Base-by-base conservation (phyloP, 2,113 vertebrate species). In the Neopipo cinnamomea region DNA sequence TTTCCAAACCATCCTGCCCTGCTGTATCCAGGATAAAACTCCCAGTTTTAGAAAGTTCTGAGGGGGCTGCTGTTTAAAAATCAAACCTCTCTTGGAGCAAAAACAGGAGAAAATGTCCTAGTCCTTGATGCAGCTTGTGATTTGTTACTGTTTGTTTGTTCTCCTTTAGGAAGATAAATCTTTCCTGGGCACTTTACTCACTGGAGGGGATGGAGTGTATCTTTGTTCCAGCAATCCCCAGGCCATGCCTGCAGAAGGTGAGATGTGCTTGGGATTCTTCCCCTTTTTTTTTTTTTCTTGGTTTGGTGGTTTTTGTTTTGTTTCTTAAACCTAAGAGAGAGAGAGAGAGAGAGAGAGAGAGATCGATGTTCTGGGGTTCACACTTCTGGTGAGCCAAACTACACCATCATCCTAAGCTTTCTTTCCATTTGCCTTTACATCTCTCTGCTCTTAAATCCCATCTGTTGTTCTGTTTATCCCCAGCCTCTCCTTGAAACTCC, bases 241-340 rank as follows among this genome's bases (percentile, higher is more conserved):
- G n/a, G 97, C 98, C 58, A 95, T 96, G 61, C 98, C 98, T 59
- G 98, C 98, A 89, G 99, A 99, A 98, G 99, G 99, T 99, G 97
- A 98, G 97, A 24, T 52, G 7, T 7, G 20, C 5, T 12, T 71
- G 22, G n/a, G 1, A 23, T n/a, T 41, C 47, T 20, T 8, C 5
- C 1, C 4, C 6, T 41, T 39, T 1, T 35, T 58, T 67, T 76
- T 41, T 22, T 14, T 33, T 65, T 14, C 35, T 65, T 39, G 11
- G 17, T 37, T 31, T n/a, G 4, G 1, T 41, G 25, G 2, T 18
- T 42, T 62, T 50, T 24, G 33, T 6, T 8, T 47, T 19, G 3
- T 23, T 70, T 83, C 46, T 37, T 41, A 25, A 42, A 37, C 31
- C 4, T 11, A 15, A 52, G 4, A 41, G 27, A 39, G 35, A 23